Base-by-base conservation (phyloP, 1,140 invertebrate species). In the Drosophila leontia region DNA sequence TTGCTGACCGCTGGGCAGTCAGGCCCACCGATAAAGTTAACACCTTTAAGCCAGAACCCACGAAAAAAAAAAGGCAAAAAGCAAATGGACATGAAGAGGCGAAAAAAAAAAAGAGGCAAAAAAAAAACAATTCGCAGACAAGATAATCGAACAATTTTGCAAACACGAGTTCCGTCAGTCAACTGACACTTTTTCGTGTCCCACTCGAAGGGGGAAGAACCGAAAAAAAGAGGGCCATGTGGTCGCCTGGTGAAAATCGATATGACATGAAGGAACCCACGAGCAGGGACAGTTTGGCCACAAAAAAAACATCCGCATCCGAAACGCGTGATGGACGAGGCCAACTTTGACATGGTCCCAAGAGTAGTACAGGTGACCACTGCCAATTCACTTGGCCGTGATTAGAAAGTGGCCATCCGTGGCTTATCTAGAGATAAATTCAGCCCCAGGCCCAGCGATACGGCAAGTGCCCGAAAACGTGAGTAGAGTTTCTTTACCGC, bases 131-230 rank as follows among this genome's bases (percentile, higher is more conserved):
- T 74, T 61, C 35, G 74, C 62, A 77, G 53, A 61, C 79, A 78
- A 63, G 70, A 75, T 37, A 59, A 78, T 74, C 81, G 65, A 82
- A 76, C 82, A 69, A 75, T 83, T 87, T 83, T 42, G 71, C 84
- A 74, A 87, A 88, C 84, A 84, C 65, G 77, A 81, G 81, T 80
- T 80, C 69, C 58, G 78, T 83, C 80, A 68, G 84, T 80, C 84
- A 80, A 87, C 71, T 87, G 84, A 87, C 84, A 88, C 85, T 81
- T 88, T 69, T 83, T 80, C 69, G 78, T 82, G 80, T 87, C 69
- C 84, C 77, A 84, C 80, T 80, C 61, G 47, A 13, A 50, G 29
- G 44, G 41, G 42, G 35, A 44, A 15, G 63, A 17, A 44, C 29
- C 32, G n/a, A 51, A 53, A 32, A 7, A 23, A 59, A 39, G 51